Evolutionary conservation across 2,797 vertebrate species (phyloP).

Genomic region (Eospalax fontanierii): DNA sequence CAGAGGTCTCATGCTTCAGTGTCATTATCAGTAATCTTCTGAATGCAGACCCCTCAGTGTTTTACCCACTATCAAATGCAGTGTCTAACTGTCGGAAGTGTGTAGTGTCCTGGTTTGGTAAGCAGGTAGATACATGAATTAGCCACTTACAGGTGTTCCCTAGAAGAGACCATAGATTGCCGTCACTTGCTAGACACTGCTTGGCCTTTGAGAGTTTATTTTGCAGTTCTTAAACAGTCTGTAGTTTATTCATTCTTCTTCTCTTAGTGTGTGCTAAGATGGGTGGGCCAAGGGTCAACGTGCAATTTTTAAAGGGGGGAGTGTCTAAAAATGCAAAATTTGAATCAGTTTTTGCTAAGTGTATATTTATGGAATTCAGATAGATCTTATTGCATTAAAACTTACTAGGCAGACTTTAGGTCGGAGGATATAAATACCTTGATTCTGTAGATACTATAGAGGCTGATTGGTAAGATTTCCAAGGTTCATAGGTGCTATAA

Average conservation of each 20-base stretch:
- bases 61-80: neutral
- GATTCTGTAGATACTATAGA: neutral
- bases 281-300: neutral
- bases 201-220: conserved; percentile 6
- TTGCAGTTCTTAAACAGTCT: neutral
- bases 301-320: neutral
- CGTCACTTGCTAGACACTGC: neutral
- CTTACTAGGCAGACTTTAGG: neutral
- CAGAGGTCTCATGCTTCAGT: neutral
- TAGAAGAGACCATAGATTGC: neutral
- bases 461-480: neutral
- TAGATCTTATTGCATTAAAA: conserved; percentile 10
- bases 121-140: neutral
- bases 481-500: neutral
- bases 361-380: neutral
- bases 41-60: neutral
- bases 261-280: neutral
- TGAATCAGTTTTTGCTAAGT: neutral
- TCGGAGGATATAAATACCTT: neutral
- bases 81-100: neutral
- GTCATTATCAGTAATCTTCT: neutral
- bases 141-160: neutral
- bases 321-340: neutral
- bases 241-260: neutral
- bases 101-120: neutral